Base-by-base conservation (phyloP, 2,797 vertebrate genomes). In the Lithobates pipiens region DNA sequence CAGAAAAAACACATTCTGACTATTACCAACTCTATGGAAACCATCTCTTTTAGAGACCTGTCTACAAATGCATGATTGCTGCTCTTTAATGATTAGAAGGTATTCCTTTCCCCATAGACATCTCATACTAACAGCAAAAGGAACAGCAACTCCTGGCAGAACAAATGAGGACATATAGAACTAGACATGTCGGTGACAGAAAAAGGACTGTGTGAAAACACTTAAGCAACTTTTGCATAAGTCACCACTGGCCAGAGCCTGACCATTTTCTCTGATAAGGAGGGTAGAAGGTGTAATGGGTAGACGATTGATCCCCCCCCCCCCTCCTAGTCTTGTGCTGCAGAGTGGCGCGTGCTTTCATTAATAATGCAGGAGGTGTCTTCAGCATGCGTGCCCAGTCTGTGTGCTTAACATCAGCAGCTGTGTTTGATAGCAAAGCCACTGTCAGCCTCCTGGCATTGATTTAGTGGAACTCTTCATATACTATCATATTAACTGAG, bases 351-450 rank as follows among this genome's bases (percentile, higher is more conserved):
- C 80, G 80, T 87, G 85, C 80, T 87, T 79, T 91, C 88, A 89
- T 97, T 96, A 95, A 94, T 96, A 96, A 87, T 96, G 95, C 96
- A 82, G 75, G 84, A 80, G 77, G 86, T 94, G 94, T 93, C 94
- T 91, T 23, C 92, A 93, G 94, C 93, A 95, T 94, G 92, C 95
- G 95, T 96, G 94, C 95, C 94, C 92, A 94, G 92, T 92, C 92
- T 86, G 89, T 91, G 90, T 95, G 93, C 95, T 96, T 95, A 95
- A 95, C 95, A 93, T 95, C 94, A 86, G 94, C 96, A 97, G 96
- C 96, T 97, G 96, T 95, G 91, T 96, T 96, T 95, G 95, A 95
- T 95, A 92, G 95, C 88, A 92, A 93, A 89, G 92, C 91, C 91
- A 83, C 93, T 92, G 92, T 92, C 90, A 86, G 92, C 85, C 92